Conservation (phyloP, 2,797 vertebrate species). For the Fratercula arctica region DNA sequence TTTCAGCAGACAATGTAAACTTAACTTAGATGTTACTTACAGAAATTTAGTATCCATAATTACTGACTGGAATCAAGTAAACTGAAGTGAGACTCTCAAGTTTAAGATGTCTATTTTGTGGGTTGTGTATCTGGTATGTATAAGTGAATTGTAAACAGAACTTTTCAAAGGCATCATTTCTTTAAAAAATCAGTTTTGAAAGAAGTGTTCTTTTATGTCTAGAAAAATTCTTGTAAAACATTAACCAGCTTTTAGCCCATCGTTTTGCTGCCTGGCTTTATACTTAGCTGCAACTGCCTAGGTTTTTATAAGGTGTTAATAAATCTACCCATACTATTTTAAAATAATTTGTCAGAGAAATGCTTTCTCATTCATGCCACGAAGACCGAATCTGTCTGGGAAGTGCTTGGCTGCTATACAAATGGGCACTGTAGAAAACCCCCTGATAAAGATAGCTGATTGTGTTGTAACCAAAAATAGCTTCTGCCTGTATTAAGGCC, state of each 20-base stretch:
- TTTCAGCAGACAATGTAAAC: conserved; percentile 21
- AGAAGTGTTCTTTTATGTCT: not conserved
- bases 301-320: conserved; percentile 57
- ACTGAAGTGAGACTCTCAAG: not conserved
- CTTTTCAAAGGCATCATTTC: not conserved
- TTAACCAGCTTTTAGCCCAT: not conserved
- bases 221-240: conserved; percentile 17
- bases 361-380: conserved; percentile 30
- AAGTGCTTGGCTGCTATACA: conserved; percentile 47
- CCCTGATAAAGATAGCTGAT: conserved; percentile 52
- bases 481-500: conserved; percentile 16
- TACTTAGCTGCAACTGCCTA: conserved; percentile 35
- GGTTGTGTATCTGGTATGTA: not conserved
- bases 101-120: conserved; percentile 3
- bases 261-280: not conserved
- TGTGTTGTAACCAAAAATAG: conserved; percentile 44
- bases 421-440: conserved; percentile 19
- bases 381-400: conserved; percentile 2
- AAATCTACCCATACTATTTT: conserved; percentile 49
- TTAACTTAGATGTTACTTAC: not conserved
- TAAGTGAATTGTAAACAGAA: conserved; percentile 13
- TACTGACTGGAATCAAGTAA: conserved; percentile 1
- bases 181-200: not conserved
- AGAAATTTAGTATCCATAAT: not conserved
- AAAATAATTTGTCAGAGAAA: conserved; percentile 60